These are phyloP conservation scores for Dermochelys coriacea DNA, from an alignment of 2,797 vertebrate species.

Conservation along the genomic window DNA sequence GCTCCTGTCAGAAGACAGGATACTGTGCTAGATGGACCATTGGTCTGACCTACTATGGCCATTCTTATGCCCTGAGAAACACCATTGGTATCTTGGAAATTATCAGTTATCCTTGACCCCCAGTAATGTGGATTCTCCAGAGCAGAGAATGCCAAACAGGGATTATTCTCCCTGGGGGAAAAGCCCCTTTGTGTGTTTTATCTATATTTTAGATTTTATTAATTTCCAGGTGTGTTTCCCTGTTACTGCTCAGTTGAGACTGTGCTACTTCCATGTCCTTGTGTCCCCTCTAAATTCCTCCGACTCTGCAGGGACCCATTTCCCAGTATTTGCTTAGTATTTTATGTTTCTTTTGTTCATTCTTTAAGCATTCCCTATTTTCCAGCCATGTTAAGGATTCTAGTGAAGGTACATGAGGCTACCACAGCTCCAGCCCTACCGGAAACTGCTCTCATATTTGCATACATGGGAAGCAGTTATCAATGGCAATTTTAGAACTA, in stretches of 20 bases:
- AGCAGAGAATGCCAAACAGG: slow-evolving; percentile 8
- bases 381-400: neutral
- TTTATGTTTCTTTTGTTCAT: neutral
- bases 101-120: neutral
- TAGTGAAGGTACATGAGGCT: slow-evolving; percentile 1
- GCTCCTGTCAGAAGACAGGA: no score
- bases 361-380: neutral
- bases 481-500: neutral
- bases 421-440: neutral
- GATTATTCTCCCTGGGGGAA: neutral
- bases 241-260: neutral
- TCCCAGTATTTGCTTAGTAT: neutral
- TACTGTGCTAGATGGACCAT: no score
- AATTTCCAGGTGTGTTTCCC: slow-evolving; percentile 37
- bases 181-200: neutral
- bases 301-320: slow-evolving; percentile 10
- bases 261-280: neutral
- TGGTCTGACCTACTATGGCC: no score
- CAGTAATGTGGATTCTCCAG: neutral
- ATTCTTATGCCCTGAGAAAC: no score
- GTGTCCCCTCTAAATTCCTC: neutral
- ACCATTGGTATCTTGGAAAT: neutral
- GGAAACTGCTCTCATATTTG: neutral
- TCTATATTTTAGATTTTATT: slow-evolving; percentile 11
- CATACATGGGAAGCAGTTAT: neutral